Base-by-base conservation (phyloP, 2,797 vertebrate genomes). In the Melanotaenia boesemani region DNA sequence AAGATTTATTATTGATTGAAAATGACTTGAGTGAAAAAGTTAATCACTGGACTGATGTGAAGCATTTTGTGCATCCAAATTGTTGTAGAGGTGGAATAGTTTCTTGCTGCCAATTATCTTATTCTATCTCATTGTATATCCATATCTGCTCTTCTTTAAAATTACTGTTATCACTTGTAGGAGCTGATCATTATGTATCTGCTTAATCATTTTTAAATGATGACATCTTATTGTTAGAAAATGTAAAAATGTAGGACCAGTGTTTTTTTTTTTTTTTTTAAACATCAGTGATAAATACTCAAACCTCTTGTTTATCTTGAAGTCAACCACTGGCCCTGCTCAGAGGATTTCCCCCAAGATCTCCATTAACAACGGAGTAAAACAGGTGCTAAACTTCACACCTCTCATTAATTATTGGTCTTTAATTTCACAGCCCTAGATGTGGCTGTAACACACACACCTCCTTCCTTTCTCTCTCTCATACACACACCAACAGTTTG, bases 361-460 rank as follows among this genome's bases (percentile, higher is more conserved):
- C 70, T 85, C 82, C 76, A 89, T 91, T 90, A 92, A 88, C 84
- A 88, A 82, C 80, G 61, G 81, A 85, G 70, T 74, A 72, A 91
- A 93, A 91, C 91, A 94, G 93, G 92, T 94, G 92, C 87, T 94
- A 92, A 94, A 93, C 90, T 91, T 93, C 91, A 73, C 76, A 80
- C 81, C 86, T 88, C 78, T 83, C 84, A 92, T 94, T 94, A 93
- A 95, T 95, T 95, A 93, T 90, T 93, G 88, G 85, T 81, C 80
- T 88, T 92, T 92, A 94, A 93, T 93, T 92, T 89, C 76, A 78
- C 81, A 87, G 70, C 57, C 79, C 32, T 79, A 65, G 72, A 80
- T 77, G 66, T 83, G 72, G 73, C 65, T 75, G 46, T 63, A 67
- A 72, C 65, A 76, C 63, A 74, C 67, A 68, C 63, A 71, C 70